phyloP scores from a whole-genome alignment of 2,797 vertebrate species.

The Sebastes elongatus region DNA sequence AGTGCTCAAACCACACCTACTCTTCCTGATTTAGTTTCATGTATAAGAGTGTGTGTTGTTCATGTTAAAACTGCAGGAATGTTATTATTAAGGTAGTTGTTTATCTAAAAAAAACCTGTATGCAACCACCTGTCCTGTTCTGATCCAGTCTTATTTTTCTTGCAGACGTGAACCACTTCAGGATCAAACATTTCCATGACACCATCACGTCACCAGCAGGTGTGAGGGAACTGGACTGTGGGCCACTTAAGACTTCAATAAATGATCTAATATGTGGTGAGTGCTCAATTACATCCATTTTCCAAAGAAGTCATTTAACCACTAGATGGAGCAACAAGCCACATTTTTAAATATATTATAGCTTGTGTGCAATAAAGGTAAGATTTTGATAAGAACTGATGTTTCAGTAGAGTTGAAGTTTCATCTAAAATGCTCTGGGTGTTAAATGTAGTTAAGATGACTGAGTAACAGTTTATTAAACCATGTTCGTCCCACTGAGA shows the following conservation, averaged over 20 bases:
- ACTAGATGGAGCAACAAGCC: slow-evolving; percentile 54
- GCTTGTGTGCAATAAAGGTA: not conserved
- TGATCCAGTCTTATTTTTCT: not conserved
- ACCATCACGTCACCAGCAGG: slow-evolving; percentile 3
- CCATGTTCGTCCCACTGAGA: too few species aligned
- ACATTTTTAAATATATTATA: not conserved
- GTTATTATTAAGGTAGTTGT: not conserved
- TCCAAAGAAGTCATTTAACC: slow-evolving; percentile 1
- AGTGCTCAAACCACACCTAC: not conserved
- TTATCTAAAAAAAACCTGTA: not conserved
- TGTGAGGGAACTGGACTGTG: not conserved
- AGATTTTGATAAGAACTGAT: not conserved
- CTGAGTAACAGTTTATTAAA: not conserved
- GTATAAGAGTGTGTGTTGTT: not conserved
- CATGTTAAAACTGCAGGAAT: not conserved
- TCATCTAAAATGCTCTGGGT: not conserved
- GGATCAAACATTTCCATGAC: slow-evolving; percentile 37
- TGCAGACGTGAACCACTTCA: not conserved
- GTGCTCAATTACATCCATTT: slow-evolving; percentile 11
- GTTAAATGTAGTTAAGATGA: not conserved
- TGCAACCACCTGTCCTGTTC: not conserved
- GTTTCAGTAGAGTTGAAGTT: not conserved
- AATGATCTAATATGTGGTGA: slow-evolving; percentile 3
- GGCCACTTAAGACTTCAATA: not conserved
- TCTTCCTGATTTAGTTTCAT: not conserved